A percentile compares a stretch with the other conserved stretches of the same genome.
Conservation (phyloP, 2,113 vertebrate species). For the Lamprologus sp. region DNA sequence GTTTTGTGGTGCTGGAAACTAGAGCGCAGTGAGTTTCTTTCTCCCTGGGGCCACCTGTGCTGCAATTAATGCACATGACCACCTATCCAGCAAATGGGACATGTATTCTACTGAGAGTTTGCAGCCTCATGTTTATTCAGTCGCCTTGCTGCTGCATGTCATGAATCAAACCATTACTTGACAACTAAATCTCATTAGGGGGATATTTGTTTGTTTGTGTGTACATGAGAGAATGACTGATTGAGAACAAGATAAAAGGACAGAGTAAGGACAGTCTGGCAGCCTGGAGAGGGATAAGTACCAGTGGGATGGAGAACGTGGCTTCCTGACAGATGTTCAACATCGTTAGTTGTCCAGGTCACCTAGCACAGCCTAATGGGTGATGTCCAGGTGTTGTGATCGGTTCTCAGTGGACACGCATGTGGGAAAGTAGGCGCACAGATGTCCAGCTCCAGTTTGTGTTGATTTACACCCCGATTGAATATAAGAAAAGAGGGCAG, state of each 20-base stretch:
- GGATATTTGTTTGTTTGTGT: neutral
- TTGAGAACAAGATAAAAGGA: neutral
- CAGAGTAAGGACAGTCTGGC: neutral
- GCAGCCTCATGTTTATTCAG: conserved; percentile 37
- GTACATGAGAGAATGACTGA: neutral
- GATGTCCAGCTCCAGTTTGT: neutral
- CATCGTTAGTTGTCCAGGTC: neutral
- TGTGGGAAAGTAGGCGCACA: neutral
- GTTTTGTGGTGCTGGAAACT: neutral
- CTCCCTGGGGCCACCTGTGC: neutral
- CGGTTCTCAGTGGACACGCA: neutral
- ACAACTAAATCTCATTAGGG: conserved; percentile 43
- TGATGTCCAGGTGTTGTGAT: neutral
- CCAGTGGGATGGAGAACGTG: neutral
- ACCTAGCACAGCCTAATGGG: neutral
- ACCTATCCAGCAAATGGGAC: neutral
- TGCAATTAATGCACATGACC: conserved; percentile 21
- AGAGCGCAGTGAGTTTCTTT: neutral
- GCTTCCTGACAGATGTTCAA: conserved; percentile 27
- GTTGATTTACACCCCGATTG: neutral
- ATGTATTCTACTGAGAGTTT: neutral
- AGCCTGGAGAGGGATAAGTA: conserved; percentile 9
- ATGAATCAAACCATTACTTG: conserved; percentile 35
- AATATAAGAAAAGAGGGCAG: neutral
- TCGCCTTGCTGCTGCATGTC: neutral